Evolutionary conservation across 2,888 invertebrate genomes (phyloP).

Genomic region (Ametastegia equiseti): DNA sequence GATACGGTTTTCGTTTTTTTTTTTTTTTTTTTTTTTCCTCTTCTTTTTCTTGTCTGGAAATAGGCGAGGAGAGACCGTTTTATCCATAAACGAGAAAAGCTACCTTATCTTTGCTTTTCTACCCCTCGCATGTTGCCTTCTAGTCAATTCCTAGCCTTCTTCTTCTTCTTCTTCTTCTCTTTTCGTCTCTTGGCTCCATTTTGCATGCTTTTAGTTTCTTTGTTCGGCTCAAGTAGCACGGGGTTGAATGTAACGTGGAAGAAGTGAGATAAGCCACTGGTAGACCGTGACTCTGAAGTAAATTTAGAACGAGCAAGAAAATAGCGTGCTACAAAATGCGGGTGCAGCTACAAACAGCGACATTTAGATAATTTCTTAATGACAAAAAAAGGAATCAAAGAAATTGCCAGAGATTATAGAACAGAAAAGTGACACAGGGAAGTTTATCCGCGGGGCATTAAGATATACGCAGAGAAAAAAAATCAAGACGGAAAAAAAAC

Average conservation of each 20-base stretch:
- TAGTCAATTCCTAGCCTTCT: no score
- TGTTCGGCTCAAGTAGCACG: slow-evolving; percentile 4
- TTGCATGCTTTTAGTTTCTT: slow-evolving; percentile 28
- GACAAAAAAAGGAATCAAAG: no score
- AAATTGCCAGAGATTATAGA: no score
- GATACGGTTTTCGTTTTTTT: no score
- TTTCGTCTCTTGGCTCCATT: slow-evolving; percentile 15
- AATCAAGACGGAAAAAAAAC: neutral
- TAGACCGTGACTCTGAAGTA: neutral
- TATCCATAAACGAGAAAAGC: neutral
- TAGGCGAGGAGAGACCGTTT: neutral
- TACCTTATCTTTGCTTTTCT: slow-evolving; percentile 6
- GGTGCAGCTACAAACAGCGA: neutral
- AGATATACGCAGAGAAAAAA: no score
- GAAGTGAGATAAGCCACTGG: neutral
- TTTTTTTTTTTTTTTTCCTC: no score
- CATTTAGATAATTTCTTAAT: no score
- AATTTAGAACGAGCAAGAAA: no score
- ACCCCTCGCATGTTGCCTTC: no score
- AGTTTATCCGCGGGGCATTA: no score
- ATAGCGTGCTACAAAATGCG: neutral
- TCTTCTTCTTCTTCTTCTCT: neutral
- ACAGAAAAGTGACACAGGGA: no score
- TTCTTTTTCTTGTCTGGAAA: neutral
- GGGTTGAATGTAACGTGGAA: neutral